A percentile compares a stretch with the other conserved stretches of the same genome.
Evolutionary conservation across 1,140 invertebrate species (phyloP).

Genomic region (Drosophila nebulosa): DNA sequence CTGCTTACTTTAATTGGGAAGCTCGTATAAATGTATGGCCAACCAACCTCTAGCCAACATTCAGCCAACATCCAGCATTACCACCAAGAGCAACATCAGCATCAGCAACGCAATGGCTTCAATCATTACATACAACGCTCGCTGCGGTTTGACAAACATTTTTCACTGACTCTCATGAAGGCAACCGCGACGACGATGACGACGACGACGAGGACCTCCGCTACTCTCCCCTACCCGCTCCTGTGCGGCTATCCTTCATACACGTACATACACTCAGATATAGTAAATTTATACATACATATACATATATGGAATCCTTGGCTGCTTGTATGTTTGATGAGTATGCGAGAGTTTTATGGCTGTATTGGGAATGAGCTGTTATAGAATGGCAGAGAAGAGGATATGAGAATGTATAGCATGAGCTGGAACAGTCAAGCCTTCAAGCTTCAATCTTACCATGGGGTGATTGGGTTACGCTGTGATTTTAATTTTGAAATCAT

Average conservation of each 20-base stretch:
- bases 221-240: conserved; percentile 1
- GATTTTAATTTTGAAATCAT: conserved; percentile 79
- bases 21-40: conserved; percentile 25
- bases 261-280: not conserved
- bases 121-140: conserved; percentile 72
- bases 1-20: conserved; percentile 73
- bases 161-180: conserved; percentile 70
- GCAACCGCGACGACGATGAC: conserved; percentile 24
- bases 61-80: conserved; percentile 20
- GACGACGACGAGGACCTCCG: not conserved
- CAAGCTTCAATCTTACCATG: conserved; percentile 30
- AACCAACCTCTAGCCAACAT: conserved; percentile 13
- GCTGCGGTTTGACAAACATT: conserved; percentile 76
- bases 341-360: conserved; percentile 74
- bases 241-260: conserved; percentile 3
- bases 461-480: conserved; percentile 73
- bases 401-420: not conserved
- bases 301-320: conserved; percentile 22
- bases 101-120: conserved; percentile 69
- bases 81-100: conserved; percentile 48
- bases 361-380: conserved; percentile 73
- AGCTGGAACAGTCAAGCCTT: conserved; percentile 13
- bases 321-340: conserved; percentile 69
- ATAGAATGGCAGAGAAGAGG: conserved; percentile 12
- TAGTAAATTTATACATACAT: not conserved